Base-by-base conservation (phyloP, 2,113 vertebrate genomes). In the Oxyruncus cristatus region DNA sequence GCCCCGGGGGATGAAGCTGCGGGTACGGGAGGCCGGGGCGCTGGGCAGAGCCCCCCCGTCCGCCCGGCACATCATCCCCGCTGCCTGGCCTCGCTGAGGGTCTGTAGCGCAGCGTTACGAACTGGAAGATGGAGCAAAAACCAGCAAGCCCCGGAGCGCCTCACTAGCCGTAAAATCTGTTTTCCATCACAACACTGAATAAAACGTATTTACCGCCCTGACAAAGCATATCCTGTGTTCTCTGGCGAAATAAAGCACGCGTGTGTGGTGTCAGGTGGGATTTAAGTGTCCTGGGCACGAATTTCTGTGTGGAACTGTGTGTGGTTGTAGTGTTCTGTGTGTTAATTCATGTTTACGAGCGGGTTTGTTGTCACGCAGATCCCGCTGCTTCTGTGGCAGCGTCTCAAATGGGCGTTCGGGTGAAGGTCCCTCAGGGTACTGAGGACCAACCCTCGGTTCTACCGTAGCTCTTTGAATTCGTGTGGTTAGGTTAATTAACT, bases 261-360 rank as follows among this genome's bases (percentile, higher is more conserved):
- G 2, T 0, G 33, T 9, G 6, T 0, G 6, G 58, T 28, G 10
- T 8, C 74, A 24, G 67, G 66, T 3, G 6, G 72, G 61, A 2
- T 49, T 27, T 2, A 1, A 65, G 56, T 28, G 70, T 28, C 14
- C 30, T 5, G 14, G 74, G 55, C 49, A 28, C 2, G 44, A 9
- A 4, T 62, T 47, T 24, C 30, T 8, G 63, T 7, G n/a, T 21
- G 6, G 61, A 56, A 8, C 32, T 28, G 83, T 42, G 4, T 23
- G 85, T 3, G 50, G 33, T 4, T 8, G 78, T 12, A 39, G 85
- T 65, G n/a, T 10, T 73, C 8, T 26, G 68, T 12, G 71, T 18
- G 88, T 9, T 33, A 9, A 39, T 81, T 16, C 15, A 4, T 66
- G n/a, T 59, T 56, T 70, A 30, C 28, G 59, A 80, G 80, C 52